Base-by-base conservation (phyloP, 2,888 invertebrate genomes). In the Scrobipalpa costella region DNA sequence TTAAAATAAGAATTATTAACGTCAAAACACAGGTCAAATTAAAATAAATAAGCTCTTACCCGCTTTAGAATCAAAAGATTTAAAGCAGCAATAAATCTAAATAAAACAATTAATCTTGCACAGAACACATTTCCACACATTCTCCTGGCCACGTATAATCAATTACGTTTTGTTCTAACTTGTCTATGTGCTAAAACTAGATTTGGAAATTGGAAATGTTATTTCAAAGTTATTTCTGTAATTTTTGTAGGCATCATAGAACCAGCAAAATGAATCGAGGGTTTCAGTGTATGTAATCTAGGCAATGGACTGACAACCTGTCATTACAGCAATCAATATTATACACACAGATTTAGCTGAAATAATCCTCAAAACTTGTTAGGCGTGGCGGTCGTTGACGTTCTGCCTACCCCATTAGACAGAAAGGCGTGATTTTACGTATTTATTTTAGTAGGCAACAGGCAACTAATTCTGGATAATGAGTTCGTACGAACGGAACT, bases 81-180 rank as follows among this genome's bases (percentile, higher is more conserved):
- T 13, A 44, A n/a, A 44, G 44, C 44, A 44, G 44, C 44, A 44
- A 7, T 44, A 6, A 27, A 27, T 27, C 15, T 15, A 7, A 7
- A 40, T 3, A 13, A n/a, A 44, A n/a, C 44, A n/a, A 44, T 44
- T 44, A 44, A 15, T 44, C 44, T n/a, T 44, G 44, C 15, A 44
- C 15, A 44, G 7, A 44, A 44, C 7, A 33, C 2, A 21, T 40
- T 58, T 33, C 21, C 40, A 7, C 19, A 57, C 36, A 44, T 15
- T 59, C 44, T 38, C 61, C 38, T 66, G 59, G 66, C 64, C 64
- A 57, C 63, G 67, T 63, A 52, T 64, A 57, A 63, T 52, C 65
- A 65, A 68, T 68, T 63, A 67, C 27, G 34, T 68, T 67, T 66
- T 61, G 57, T 67, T 67, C 64, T 64, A 62, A 67, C 63, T 61